phyloP scores from a whole-genome alignment of 2,113 vertebrate genomes.

The Anoplopoma fimbria region DNA sequence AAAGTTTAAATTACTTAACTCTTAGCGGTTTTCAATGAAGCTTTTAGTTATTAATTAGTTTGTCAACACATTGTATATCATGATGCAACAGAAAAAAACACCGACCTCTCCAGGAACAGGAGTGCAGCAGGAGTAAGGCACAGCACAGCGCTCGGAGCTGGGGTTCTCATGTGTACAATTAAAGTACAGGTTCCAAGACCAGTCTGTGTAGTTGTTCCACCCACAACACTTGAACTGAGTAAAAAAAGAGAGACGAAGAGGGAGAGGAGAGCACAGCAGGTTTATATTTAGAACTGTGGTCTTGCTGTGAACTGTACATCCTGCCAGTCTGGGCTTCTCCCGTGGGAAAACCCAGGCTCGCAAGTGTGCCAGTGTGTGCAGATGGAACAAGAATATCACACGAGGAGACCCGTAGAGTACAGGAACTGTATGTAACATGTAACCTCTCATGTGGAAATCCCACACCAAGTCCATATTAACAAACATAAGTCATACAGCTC shows the following conservation, averaged over 20 bases:
- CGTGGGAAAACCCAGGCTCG: slow-evolving; percentile 39
- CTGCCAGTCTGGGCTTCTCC: slow-evolving; percentile 53
- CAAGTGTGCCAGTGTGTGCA: slow-evolving; percentile 54
- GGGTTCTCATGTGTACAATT: slow-evolving; percentile 82
- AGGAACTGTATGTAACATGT: slow-evolving; percentile 38
- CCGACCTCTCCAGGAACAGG: slow-evolving; percentile 81
- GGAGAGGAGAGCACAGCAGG: neutral
- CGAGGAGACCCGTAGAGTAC: slow-evolving; percentile 43
- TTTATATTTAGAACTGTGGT: slow-evolving; percentile 58
- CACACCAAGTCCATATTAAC: slow-evolving; percentile 8
- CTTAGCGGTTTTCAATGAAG: neutral
- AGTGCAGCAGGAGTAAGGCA: slow-evolving; percentile 86
- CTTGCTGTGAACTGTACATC: slow-evolving; percentile 35
- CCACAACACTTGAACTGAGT: slow-evolving; percentile 85
- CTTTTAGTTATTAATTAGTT: neutral
- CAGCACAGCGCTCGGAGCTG: slow-evolving; percentile 80
- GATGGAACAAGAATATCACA: slow-evolving; percentile 54
- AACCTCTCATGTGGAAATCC: slow-evolving; percentile 49
- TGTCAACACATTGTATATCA: neutral
- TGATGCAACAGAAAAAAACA: neutral
- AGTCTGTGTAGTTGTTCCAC: slow-evolving; percentile 85
- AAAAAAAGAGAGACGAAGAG: neutral
- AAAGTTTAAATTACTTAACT: neutral
- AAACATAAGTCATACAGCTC: neutral
- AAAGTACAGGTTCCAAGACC: slow-evolving; percentile 86